Percentiles rank a stretch among this genome's conserved stretches.
phyloP scores from a whole-genome alignment of 2,797 vertebrate genomes.

The Heterohyrax brucei region DNA sequence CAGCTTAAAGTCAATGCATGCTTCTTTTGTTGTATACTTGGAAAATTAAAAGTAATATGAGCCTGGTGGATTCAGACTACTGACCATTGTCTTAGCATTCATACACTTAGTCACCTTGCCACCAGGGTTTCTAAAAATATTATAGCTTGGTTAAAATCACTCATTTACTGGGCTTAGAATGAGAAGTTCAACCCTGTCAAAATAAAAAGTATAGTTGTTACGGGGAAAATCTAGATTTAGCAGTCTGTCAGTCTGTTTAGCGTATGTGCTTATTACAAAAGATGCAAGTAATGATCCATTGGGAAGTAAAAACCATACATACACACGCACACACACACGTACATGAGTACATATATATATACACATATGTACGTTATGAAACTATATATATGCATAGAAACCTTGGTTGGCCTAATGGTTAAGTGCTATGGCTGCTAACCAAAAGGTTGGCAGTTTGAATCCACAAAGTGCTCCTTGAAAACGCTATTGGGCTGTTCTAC shows the following conservation, averaged over 20 bases:
- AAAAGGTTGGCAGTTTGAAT: no score
- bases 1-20: not conserved
- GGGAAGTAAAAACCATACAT: not conserved
- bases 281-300: not conserved
- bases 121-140: no score
- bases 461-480: no score
- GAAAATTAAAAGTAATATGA: slow-evolving; percentile 30
- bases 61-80: not conserved
- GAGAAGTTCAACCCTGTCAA: not conserved
- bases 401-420: no score
- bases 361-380: no score
- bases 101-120: no score
- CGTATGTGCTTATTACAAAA: not conserved
- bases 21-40: not conserved
- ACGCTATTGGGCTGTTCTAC: no score
- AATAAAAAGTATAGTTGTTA: not conserved
- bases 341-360: no score
- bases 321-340: no score
- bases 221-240: not conserved
- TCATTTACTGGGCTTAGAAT: not conserved
- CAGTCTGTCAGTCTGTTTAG: not conserved
- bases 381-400: no score
- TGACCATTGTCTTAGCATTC: no score
- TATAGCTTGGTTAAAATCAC: not conserved
- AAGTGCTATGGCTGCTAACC: no score